Conservation (phyloP, 2,888 invertebrate species). For the Campoplex capitator region DNA sequence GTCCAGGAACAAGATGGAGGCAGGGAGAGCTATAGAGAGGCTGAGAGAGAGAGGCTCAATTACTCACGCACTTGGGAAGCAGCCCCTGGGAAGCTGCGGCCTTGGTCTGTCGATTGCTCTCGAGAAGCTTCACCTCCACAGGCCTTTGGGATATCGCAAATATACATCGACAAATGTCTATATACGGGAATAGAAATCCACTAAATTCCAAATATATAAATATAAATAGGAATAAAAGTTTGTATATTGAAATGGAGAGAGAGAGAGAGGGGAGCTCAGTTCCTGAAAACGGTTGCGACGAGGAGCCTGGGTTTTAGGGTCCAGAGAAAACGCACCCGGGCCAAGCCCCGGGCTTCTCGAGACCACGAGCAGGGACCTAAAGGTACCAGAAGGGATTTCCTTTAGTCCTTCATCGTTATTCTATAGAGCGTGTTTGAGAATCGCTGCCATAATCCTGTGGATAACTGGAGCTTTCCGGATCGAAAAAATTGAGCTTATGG, state of each 20-base stretch:
- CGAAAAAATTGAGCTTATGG: not conserved
- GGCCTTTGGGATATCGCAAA: conserved; percentile 6
- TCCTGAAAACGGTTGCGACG: conserved; percentile 45
- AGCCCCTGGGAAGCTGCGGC: conserved; percentile 34
- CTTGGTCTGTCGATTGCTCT: conserved; percentile 33
- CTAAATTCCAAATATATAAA: not conserved
- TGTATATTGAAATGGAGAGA: not conserved
- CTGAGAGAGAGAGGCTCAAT: conserved; percentile 20
- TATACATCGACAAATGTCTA: not conserved
- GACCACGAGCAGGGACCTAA: not conserved
- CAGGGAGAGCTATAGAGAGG: not conserved
- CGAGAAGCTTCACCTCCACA: conserved; percentile 22
- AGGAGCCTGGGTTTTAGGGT: conserved; percentile 38
- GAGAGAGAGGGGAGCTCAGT: conserved; percentile 10
- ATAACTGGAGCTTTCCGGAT: not conserved
- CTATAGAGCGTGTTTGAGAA: not conserved
- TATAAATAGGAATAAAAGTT: not conserved
- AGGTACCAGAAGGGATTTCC: not conserved
- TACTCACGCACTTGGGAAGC: conserved; percentile 41
- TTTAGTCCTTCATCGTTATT: not conserved
- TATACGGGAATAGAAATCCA: not conserved
- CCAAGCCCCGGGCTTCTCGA: conserved; percentile 28
- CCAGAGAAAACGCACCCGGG: conserved; percentile 20
- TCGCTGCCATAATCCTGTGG: not conserved
- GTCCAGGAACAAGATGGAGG: not conserved